Evolutionary conservation across 2,113 vertebrate genomes (phyloP).

Genomic region (Nipponia nippon): DNA sequence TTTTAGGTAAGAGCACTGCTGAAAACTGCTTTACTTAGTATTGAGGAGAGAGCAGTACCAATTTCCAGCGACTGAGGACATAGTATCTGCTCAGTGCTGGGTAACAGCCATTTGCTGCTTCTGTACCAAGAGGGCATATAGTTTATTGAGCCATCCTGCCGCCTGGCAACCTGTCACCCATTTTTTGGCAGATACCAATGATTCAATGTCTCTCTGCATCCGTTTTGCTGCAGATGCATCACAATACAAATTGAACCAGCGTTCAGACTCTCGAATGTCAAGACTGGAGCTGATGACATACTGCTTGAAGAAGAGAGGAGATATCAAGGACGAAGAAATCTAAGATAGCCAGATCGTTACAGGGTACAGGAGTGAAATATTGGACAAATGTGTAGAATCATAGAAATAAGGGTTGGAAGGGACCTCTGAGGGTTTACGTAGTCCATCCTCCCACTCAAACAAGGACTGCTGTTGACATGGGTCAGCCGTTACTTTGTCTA

Average conservation of each 20-base stretch:
- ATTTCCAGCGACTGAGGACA: neutral
- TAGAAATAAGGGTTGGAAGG: neutral
- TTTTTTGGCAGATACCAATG: neutral
- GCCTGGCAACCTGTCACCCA: neutral
- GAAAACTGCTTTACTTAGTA: neutral
- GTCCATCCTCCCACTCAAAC: neutral
- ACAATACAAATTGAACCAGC: neutral
- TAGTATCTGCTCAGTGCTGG: neutral
- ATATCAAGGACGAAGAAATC: neutral
- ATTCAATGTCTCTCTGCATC: neutral
- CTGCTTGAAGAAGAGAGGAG: neutral
- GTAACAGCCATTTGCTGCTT: neutral
- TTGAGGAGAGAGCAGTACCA: neutral
- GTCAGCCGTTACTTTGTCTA: neutral
- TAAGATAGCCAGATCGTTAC: neutral
- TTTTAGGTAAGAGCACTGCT: neutral
- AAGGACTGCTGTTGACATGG: neutral
- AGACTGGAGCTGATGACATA: neutral
- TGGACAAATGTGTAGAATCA: neutral
- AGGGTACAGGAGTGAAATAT: neutral
- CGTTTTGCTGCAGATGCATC: neutral
- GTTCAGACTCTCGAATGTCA: neutral
- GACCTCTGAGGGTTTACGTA: neutral
- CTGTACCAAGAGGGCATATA: rapidly evolving
- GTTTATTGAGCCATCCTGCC: neutral